Conservation (phyloP, 64 coral and sea anemone genomes). For the Pocillopora damicornis region DNA sequence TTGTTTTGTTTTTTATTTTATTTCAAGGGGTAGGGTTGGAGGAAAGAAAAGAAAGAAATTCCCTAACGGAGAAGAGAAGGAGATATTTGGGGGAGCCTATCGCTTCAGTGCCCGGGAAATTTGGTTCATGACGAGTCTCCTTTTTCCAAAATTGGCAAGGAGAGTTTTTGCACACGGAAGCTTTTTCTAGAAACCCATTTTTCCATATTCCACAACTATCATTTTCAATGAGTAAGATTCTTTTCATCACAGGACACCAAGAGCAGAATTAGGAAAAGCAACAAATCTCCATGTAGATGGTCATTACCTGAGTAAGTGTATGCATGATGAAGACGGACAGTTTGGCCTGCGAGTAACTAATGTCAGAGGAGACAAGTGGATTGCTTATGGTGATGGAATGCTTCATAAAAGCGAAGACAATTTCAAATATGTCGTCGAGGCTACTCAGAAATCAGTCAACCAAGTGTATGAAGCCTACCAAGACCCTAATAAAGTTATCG, state of each 20-base stretch:
- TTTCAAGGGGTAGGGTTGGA: too few species aligned
- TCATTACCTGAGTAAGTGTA: constrained; percentile 24
- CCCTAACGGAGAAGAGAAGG: too few species aligned
- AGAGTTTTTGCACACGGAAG: too few species aligned
- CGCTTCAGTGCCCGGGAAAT: too few species aligned
- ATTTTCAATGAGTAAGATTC: too few species aligned
- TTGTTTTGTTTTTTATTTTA: too few species aligned
- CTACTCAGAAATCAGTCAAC: constrained; percentile 9
- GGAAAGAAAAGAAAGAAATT: too few species aligned
- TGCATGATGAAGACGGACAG: constrained; percentile 50
- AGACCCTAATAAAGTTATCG: neutral
- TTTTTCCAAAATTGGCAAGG: too few species aligned
- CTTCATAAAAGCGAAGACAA: constrained; percentile 24
- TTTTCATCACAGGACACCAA: neutral
- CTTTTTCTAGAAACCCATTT: too few species aligned
- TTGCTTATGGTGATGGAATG: constrained; percentile 47
- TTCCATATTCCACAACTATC: too few species aligned
- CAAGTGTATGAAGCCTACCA: constrained; percentile 4
- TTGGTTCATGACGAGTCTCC: too few species aligned
- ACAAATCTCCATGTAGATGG: neutral
- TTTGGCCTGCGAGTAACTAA: constrained; percentile 43
- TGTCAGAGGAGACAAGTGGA: constrained; percentile 35
- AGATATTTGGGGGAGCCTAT: too few species aligned
- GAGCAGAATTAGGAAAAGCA: constrained; percentile 21
- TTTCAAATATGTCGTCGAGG: neutral